Conservation (phyloP, 2,113 vertebrate genomes). For the Marcusenius ussheri region DNA sequence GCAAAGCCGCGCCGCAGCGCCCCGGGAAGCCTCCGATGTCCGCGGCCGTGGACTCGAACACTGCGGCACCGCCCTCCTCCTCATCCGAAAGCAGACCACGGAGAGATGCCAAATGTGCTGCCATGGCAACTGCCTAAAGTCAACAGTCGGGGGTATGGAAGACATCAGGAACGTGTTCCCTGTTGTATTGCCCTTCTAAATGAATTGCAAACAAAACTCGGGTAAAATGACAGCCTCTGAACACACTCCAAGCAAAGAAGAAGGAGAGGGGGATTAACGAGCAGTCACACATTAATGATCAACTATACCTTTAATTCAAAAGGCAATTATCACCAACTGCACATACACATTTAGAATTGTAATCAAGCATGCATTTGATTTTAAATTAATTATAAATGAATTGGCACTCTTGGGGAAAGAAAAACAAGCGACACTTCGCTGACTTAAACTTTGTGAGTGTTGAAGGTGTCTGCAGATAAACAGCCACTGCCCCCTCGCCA, state of each 20-base stretch:
- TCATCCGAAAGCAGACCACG: constrained; percentile 65
- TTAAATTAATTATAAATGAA: not conserved
- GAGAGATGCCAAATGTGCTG: constrained; percentile 63
- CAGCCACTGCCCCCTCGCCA: not conserved
- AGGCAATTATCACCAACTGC: not conserved
- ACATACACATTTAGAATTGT: not conserved
- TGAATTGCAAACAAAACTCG: not conserved
- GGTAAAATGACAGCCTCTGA: not conserved
- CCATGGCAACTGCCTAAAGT: constrained; percentile 56
- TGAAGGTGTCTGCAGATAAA: not conserved
- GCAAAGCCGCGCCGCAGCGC: constrained; percentile 55
- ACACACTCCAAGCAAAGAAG: not conserved
- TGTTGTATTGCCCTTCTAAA: not conserved
- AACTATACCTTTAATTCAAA: not conserved
- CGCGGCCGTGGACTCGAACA: constrained; percentile 84
- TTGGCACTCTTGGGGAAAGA: not conserved
- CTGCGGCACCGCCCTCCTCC: constrained; percentile 63
- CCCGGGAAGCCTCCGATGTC: constrained; percentile 51
- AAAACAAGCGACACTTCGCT: not conserved
- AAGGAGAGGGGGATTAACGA: not conserved
- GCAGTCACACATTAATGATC: not conserved
- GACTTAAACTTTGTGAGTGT: not conserved
- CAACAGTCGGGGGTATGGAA: not conserved
- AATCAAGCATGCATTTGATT: not conserved
- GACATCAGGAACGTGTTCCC: not conserved